Conservation (phyloP, 2,113 vertebrate species). For the Microcebus murinus region DNA sequence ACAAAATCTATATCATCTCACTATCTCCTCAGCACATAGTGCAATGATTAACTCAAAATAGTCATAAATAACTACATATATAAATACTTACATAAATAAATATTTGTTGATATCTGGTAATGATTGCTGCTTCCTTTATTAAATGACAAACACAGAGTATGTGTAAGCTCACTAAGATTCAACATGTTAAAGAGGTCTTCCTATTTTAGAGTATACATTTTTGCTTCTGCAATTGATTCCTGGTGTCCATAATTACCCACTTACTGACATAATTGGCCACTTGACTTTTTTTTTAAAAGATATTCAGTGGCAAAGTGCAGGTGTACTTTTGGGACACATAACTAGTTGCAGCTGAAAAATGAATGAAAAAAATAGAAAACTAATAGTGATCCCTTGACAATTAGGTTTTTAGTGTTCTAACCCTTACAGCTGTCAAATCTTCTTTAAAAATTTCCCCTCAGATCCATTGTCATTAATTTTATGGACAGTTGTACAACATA, state of each 20-base stretch:
- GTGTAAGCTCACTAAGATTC: neutral
- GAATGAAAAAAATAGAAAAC: neutral
- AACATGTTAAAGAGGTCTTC: conserved; percentile 23
- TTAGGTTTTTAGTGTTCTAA: conserved; percentile 3
- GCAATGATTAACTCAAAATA: neutral
- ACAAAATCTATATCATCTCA: neutral
- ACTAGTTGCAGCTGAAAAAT: conserved; percentile 53
- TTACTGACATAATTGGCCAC: conserved; percentile 47
- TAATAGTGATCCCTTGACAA: conserved; percentile 27
- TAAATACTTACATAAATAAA: neutral
- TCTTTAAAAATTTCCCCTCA: neutral
- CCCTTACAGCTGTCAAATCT: neutral
- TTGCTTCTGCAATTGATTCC: conserved; percentile 42
- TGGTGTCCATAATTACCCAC: conserved; percentile 59
- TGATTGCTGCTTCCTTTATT: conserved; percentile 7
- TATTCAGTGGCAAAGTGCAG: conserved; percentile 53
- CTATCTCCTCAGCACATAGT: neutral
- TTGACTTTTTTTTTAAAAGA: neutral
- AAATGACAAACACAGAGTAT: neutral
- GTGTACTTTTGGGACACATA: conserved; percentile 31
- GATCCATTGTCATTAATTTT: conserved; percentile 4
- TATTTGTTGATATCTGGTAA: neutral
- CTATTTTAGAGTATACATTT: conserved; percentile 27
- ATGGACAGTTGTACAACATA: neutral
- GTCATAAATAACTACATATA: neutral